These are phyloP conservation scores for Heliconius sara DNA, from an alignment of 2,888 invertebrate species.

Conservation along the genomic window DNA sequence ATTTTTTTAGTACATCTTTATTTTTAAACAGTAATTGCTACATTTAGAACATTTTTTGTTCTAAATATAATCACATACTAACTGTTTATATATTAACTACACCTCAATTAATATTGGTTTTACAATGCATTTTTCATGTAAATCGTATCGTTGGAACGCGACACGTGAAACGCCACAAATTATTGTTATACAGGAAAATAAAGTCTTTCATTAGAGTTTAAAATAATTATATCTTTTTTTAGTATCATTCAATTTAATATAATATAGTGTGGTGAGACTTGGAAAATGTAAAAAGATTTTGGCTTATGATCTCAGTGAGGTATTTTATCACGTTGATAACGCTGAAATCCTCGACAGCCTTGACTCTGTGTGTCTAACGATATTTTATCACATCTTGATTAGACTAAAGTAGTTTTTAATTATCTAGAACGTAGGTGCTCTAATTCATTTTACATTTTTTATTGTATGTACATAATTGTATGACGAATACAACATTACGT, in stretches of 20 bases:
- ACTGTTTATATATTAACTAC: neutral
- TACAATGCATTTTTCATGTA: conserved; percentile 38
- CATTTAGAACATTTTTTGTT: too few relatives aligned
- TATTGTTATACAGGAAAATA: neutral
- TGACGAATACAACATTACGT: conserved; percentile 7
- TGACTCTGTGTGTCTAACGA: conserved; percentile 60
- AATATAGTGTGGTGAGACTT: neutral
- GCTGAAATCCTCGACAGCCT: conserved; percentile 59
- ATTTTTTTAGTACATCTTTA: too few relatives aligned
- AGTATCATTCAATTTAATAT: neutral
- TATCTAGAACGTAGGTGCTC: conserved; percentile 3
- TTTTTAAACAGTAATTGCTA: neutral
- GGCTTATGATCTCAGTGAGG: conserved; percentile 31
- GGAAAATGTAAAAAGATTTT: conserved; percentile 29
- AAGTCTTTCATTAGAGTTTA: neutral
- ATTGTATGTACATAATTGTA: neutral
- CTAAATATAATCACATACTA: neutral
- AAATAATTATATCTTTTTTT: too few relatives aligned
- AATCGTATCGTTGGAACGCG: conserved; percentile 23
- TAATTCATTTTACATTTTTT: conserved; percentile 10
- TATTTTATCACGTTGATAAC: conserved; percentile 45
- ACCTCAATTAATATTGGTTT: conserved; percentile 9
- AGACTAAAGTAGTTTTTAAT: conserved; percentile 25
- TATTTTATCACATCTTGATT: conserved; percentile 49
- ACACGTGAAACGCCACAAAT: conserved; percentile 7